Conservation (phyloP, 2,113 vertebrate genomes). For the Cinclus cinclus region DNA sequence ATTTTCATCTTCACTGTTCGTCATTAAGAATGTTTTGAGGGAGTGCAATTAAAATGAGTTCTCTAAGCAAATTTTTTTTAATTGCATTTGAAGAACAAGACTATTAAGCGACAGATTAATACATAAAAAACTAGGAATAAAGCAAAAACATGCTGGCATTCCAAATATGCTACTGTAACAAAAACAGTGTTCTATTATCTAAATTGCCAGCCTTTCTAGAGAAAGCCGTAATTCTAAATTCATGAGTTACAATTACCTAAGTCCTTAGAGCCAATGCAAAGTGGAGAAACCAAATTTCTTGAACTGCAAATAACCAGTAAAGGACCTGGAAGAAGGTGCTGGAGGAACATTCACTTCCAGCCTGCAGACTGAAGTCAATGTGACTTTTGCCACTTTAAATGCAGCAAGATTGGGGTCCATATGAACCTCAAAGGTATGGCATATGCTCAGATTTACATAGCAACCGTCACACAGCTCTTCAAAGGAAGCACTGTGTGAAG, state of each 20-base stretch:
- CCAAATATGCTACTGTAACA: neutral
- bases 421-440: neutral
- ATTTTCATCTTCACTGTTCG: constrained; percentile 16
- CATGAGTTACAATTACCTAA: neutral
- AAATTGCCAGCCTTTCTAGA: neutral
- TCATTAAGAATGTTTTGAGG: neutral
- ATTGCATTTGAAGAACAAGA: constrained; percentile 12
- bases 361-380: neutral
- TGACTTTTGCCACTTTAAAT: neutral
- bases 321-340: neutral
- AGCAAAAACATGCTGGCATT: neutral
- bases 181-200: neutral
- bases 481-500: neutral
- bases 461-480: neutral
- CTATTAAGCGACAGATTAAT: constrained; percentile 2
- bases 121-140: neutral
- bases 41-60: constrained; percentile 24
- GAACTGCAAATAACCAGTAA: neutral
- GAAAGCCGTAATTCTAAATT: neutral
- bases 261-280: neutral
- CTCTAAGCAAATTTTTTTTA: neutral
- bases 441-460: neutral
- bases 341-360: neutral
- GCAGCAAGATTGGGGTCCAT: neutral
- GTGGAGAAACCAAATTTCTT: neutral